Evolutionary conservation across 1,140 invertebrate genomes (phyloP), one percentile per base, ranked within the genome.

Genomic region (Andrena cerasifolii): DNA sequence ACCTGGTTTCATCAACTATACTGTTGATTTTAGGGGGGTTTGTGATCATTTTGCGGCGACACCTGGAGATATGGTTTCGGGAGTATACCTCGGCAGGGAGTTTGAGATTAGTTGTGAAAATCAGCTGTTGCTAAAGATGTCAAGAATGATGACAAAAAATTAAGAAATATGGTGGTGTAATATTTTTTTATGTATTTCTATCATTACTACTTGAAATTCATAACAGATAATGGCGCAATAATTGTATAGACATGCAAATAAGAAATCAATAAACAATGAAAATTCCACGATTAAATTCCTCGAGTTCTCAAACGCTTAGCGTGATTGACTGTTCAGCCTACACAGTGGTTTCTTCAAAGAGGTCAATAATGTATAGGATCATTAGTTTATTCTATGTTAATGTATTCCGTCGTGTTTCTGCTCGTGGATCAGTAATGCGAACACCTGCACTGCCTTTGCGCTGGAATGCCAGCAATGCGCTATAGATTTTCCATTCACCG

Each of bases 401-500:
- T 53, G 14, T n/a, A 61, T 24, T 33, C 36, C 40, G n/a, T 73
- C 12, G 51, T 12, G 21, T 12, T 54, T 33, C 28, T 76, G 26
- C 33, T 76, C 3, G 36, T 40, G 24, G 31, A n/a, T 80, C 28
- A 80, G 18, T 16, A 80, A 83, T 85, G 80, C 65, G 74, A 82
- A 71, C 74, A 77, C 49, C 40, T 73, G 75, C 71, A 70, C 65
- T 63, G 40, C 59, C 54, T 80, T 74, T 70, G 49, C 36, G 6
- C 26, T 70, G 63, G 63, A 83, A 85, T 83, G 83, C 67, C 47
- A 85, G 74, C 33, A 83, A 85, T 86, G 83, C 73, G 72, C 40
- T 58, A 63, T 79, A 79, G 65, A 71, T n/a, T 83, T 61, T 70
- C 80, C 78, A 86, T 83, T 87, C 84, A 83, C 82, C 78, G 80